Base-by-base conservation (phyloP, 2,888 invertebrate species). In the Zhuqinia jingwanae region DNA sequence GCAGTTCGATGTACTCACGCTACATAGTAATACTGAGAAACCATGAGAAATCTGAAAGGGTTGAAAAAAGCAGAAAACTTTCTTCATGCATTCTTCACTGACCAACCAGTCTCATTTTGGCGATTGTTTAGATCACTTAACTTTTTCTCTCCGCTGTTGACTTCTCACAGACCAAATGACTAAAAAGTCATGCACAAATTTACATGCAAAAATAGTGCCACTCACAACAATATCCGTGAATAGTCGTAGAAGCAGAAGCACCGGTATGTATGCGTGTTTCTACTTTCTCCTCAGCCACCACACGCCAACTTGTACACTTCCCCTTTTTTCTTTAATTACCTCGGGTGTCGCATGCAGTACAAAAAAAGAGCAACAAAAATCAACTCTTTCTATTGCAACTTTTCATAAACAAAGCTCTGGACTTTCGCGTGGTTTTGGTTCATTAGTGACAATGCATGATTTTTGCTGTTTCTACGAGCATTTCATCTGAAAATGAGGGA, bases 231-330 rank as follows among this genome's bases (percentile, higher is more conserved):
- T 63, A 70, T 42, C 45, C 22, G 30, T n/a, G n/a, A n/a, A n/a
- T 15, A 25, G 36, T 15, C 42, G 20, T 50, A 5, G 30, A 11
- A n/a, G 63, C 15, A 63, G 15, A 27, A 20, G 13, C 30, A 50
- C 42, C 65, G 79, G 63, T 79, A 85, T 85, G 79, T 80, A 65
- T 85, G 75, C 63, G 63, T 75, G 79, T 20, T n/a, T 79, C 79
- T 68, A 73, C 73, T 85, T 85, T 76, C 27, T 27, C 75, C 63
- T 63, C n/a, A 30, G 56, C 63, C 30, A 63, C 15, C 30, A 10
- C 63, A 58, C 58, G 5, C 2, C 58, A 22, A 50, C 73, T 58
- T 85, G 60, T 30, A 63, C 75, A 65, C 56, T 75, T 80, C 56
- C 70, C 73, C 45, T 22, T 0, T 42, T 58, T 25, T 30, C 70